Evolutionary conservation across 2,113 vertebrate species (phyloP).

Genomic region (Synchiropus splendidus): DNA sequence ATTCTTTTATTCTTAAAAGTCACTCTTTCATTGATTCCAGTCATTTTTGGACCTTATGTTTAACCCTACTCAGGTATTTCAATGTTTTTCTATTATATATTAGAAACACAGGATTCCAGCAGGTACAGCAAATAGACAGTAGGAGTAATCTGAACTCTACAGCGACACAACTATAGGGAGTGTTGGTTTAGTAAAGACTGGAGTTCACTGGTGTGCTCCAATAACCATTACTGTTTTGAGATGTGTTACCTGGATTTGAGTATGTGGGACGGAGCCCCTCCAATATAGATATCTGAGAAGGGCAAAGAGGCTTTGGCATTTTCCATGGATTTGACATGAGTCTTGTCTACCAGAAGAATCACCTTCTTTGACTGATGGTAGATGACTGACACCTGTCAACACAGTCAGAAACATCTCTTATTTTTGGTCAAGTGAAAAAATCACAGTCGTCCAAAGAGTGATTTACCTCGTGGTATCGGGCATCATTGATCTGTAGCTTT

Average conservation of each 20-base stretch:
- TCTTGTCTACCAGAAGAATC: conserved; percentile 89
- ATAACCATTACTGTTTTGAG: too few species aligned
- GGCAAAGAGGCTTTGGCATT: conserved; percentile 85
- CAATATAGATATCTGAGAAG: conserved; percentile 90
- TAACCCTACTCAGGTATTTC: too few species aligned
- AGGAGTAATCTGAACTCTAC: too few species aligned
- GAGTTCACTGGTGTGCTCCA: too few species aligned
- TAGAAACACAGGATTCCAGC: too few species aligned
- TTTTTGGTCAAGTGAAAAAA: background rate
- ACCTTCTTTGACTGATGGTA: conserved; percentile 97
- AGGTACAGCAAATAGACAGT: too few species aligned
- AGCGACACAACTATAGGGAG: too few species aligned
- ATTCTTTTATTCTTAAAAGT: too few species aligned
- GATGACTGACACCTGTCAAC: conserved; percentile 86
- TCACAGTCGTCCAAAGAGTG: background rate
- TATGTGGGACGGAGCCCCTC: conserved; percentile 79
- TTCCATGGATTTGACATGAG: conserved; percentile 85
- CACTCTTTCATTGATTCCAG: too few species aligned
- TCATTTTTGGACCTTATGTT: too few species aligned
- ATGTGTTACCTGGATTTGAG: conserved; percentile 75
- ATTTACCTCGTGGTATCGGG: conserved; percentile 89
- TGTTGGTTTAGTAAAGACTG: too few species aligned
- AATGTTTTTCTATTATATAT: too few species aligned
- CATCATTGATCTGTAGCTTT: conserved; percentile 87
- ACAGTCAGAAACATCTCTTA: background rate